Base-by-base conservation (phyloP, 2,113 vertebrate species). In the Daboia siamensis region DNA sequence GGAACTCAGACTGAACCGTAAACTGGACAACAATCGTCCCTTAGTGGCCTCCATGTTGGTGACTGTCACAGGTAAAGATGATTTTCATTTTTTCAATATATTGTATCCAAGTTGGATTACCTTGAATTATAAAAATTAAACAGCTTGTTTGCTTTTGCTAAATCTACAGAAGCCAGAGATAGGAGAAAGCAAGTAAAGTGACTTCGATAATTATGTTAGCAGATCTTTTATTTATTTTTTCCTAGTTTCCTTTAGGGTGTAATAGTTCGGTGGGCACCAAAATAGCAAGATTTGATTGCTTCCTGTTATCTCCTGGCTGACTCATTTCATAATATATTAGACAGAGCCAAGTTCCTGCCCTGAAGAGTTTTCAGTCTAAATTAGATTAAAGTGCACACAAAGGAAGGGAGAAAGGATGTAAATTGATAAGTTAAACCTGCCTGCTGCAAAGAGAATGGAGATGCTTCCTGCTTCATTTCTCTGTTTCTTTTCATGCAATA, bases 11-110 rank as follows among this genome's bases (percentile, higher is more conserved):
- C 98, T 99, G 95, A 99, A 98, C 95, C 98, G 98, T 93, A 99
- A 99, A 96, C 97, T 99, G 97, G 99, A 99, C 98, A 99, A 99
- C 98, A 99, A 99, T 97, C 98, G 99, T 88, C 98, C 99, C 0
- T 98, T 99, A 91, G 98, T 99, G 96, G 99, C 99, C 91, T 98
- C 98, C 96, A 99, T 99, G 99, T 96, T 99, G 97, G 98, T 99
- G 97, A 99, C 98, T 0, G 99, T 99, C 95, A 98, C 99, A 98
- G 99, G 99, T 99, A 98, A 98, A 86, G 98, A 52, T 57, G 29
- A 5, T 94, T 90, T 87, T 39, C 91, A 92, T 84, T 91, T 86
- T 21, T 87, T 24, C 9, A 4, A 4, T 56, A 26, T 21, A 52
- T n/a, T 26, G 87, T 29, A 86, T 90, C 1, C 11, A 15, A 46